These are phyloP conservation scores for Drosophila paramelanica DNA, from an alignment of 2,888 invertebrate species.

Conservation along the genomic window DNA sequence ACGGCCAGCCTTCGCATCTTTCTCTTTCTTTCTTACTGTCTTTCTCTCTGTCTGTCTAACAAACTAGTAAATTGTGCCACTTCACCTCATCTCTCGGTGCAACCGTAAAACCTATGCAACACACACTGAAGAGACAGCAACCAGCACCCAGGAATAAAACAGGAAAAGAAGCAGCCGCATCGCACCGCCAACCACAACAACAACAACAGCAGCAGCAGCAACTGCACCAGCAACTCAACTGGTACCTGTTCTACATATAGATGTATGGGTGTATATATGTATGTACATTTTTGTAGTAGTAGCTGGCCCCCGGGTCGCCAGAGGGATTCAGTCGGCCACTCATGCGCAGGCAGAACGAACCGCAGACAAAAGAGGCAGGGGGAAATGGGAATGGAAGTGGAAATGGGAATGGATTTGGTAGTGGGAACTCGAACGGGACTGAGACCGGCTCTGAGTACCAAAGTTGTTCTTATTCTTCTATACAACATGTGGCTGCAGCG, in stretches of 20 bases:
- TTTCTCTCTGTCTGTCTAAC: slow-evolving; percentile 1
- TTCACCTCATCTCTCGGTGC: slow-evolving; percentile 14
- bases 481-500: background rate
- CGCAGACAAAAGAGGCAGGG: slow-evolving; percentile 29
- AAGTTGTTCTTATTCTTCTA: slow-evolving; percentile 9
- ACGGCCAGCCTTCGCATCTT: background rate
- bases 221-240: slow-evolving; percentile 21
- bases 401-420: slow-evolving; percentile 18
- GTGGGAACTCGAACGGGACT: slow-evolving; percentile 1
- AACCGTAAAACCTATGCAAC: slow-evolving; percentile 54
- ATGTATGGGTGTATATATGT: slow-evolving; percentile 3
- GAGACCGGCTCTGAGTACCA: slow-evolving; percentile 14
- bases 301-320: slow-evolving; percentile 22
- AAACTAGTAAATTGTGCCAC: slow-evolving; percentile 3
- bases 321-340: slow-evolving; percentile 56
- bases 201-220: slow-evolving; percentile 5
- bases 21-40: background rate
- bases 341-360: slow-evolving; percentile 59
- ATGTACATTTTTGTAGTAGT: background rate
- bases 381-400: slow-evolving; percentile 4
- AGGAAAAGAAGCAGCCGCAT: slow-evolving; percentile 39
- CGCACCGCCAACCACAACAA: slow-evolving; percentile 31
- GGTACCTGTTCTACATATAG: slow-evolving; percentile 45
- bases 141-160: slow-evolving; percentile 23
- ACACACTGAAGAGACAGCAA: slow-evolving; percentile 24